Evolutionary conservation across 1,140 invertebrate species (phyloP), one percentile per base, ranked within the genome.

Genomic region (Adoxophyes honmai): DNA sequence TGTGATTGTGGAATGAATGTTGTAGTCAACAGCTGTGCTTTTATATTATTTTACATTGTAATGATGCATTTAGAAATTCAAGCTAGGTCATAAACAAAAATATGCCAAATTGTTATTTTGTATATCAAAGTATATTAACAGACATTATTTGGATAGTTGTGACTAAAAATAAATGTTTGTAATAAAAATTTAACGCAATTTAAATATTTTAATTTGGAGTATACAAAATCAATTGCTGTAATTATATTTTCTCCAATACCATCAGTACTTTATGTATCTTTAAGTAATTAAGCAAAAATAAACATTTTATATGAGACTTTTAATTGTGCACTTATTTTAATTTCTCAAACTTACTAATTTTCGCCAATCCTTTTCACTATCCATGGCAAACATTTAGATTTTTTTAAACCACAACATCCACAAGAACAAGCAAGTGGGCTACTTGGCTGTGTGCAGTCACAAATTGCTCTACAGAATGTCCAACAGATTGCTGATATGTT

Each of bases 261-360:
- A 83, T 82, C 73, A 68, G 74, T 77, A 80, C 68, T 70, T 70
- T 81, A 84, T 85, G 81, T 87, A 86, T 84, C 75, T 74, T 79
- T 81, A 76, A 76, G 67, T 84, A 84, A 82, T 78, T 82, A 87
- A 87, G 81, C 67, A 72, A 68, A 82, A 86, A 81, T 83, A 86
- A 87, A 86, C 82, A 84, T 88, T 86, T 88, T 88, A 88, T 86
- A 88, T 88, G 83, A 85, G 81, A 88, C 81, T 86, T 86, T 80
- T 68, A 78, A 59, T 73, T 33, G 61, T 51, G 16, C 42, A 33
- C 18, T 48, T 48, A 48, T 48, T 48, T 48, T 33, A 48, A 48
- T 62, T 72, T 75, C 77, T 77, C 64, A 70, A 72, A 75, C n/a
- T n/a, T 34, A 15, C n/a, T 11, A 39, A 28, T 3, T 14, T 38